Conservation (phyloP, 2,888 invertebrate genomes). For the Latheticus oryzae region DNA sequence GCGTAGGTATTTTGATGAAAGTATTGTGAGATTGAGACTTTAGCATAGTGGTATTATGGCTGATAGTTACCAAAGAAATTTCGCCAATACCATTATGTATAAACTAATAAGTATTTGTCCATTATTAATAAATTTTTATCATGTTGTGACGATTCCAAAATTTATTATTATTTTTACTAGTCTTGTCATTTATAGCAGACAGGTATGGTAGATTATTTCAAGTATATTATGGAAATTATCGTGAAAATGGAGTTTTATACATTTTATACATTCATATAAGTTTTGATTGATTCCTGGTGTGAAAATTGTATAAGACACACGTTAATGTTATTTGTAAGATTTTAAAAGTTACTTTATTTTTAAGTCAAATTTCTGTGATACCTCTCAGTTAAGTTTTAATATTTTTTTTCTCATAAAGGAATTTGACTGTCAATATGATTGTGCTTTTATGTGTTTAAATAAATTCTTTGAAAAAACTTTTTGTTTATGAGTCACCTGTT, state of each 20-base stretch:
- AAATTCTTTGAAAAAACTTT: conserved; percentile 27
- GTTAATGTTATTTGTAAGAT: conserved; percentile 27
- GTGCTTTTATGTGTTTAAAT: conserved; percentile 40
- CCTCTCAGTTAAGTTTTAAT: conserved; percentile 48
- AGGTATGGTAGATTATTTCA: conserved; percentile 1
- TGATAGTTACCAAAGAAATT: conserved; percentile 35
- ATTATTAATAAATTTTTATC: conserved; percentile 39
- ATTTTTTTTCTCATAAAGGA: conserved; percentile 43
- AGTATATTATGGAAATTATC: conserved; percentile 2
- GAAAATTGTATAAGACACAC: conserved; percentile 10
- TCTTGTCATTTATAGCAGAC: conserved; percentile 25
- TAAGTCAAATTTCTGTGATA: conserved; percentile 61
- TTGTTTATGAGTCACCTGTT: background rate
- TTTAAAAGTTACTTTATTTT: conserved; percentile 36
- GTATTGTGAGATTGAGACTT: conserved; percentile 45
- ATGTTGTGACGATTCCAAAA: conserved; percentile 44
- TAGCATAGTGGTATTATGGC: conserved; percentile 33
- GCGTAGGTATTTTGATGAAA: conserved; percentile 71
- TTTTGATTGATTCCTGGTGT: conserved; percentile 25
- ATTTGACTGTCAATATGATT: conserved; percentile 44
- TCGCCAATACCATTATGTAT: conserved; percentile 23
- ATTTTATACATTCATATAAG: conserved; percentile 22
- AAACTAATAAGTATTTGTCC: conserved; percentile 46
- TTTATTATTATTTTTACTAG: conserved; percentile 25
- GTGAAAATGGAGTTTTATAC: conserved; percentile 12